Evolutionary conservation across 2,113 vertebrate species (phyloP), one percentile per base, ranked within the genome.

Genomic region (Narcine bancroftii): DNA sequence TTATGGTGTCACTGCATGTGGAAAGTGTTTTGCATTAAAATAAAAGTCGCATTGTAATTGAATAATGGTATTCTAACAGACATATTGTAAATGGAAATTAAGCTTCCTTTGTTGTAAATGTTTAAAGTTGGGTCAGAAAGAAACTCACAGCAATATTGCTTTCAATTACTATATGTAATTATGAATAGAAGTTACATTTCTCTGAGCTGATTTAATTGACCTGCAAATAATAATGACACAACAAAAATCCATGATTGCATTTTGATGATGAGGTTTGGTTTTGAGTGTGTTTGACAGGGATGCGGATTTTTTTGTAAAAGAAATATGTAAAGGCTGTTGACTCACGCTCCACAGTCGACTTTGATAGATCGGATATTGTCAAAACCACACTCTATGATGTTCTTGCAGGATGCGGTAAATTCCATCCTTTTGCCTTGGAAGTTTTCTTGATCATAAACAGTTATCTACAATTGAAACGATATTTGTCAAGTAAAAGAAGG

Each of bases 311-410:
- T n/a, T 65, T n/a, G 81, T 36, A n/a, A 47, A 53, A 85, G 45
- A 83, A n/a, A 83, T 83, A 39, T 63, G 56, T 63, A 89, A 89
- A 66, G 24, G 36, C 21, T 29, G 24, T 65, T 89, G 21, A 99
- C 98, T 99, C 95, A 99, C 98, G 96, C 97, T 92, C 98, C 98
- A 75, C 97, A 96, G 94, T 99, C 98, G 96, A 99, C 97, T 94
- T 98, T 99, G 93, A 99, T 93, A 42, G 98, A 99, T 93, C 97
- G 97, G 93, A 99, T 94, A 85, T 97, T 98, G 94, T 98, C 96
- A 11, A 98, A 95, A 92, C 97, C 96, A 2, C 96, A 96, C 92
- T 99, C 98, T 95, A 97, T 97, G 93, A 98, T 96, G 94, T 98
- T 99, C 94, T 97, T 96, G 92, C 98, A 99, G 94, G 97, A 96